phyloP scores from a whole-genome alignment of 1,140 invertebrate genomes.

The Drosophila ironensis region DNA sequence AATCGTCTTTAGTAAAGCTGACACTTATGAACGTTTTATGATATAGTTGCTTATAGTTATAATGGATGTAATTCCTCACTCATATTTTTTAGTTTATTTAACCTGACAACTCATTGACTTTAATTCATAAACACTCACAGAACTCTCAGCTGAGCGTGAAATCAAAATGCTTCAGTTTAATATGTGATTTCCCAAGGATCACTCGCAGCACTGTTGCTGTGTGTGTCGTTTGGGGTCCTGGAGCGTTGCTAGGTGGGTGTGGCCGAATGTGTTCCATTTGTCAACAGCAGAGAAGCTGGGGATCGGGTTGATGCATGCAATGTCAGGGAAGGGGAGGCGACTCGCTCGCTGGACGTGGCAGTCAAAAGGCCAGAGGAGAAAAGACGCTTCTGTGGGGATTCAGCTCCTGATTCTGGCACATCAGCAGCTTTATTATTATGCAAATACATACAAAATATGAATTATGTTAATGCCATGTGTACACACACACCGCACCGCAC shows the following conservation, averaged over 20 bases:
- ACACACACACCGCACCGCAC: conserved; percentile 42
- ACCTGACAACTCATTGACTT: no score
- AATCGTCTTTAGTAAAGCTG: no score
- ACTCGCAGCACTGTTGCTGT: not conserved
- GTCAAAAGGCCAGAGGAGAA: conserved; percentile 54
- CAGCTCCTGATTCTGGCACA: conserved; percentile 60
- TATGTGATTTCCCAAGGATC: no score
- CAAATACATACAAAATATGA: conserved; percentile 75
- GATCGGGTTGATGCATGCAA: not conserved
- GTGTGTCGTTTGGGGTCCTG: conserved; percentile 2
- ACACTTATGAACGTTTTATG: no score
- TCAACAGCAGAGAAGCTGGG: conserved; percentile 60
- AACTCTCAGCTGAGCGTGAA: no score
- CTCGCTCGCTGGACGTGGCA: conserved; percentile 49
- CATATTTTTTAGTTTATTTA: no score
- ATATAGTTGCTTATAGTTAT: no score
- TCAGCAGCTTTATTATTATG: conserved; percentile 75
- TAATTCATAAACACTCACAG: no score
- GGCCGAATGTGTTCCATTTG: conserved; percentile 62
- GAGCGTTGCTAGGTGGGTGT: conserved; percentile 22
- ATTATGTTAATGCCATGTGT: conserved; percentile 70
- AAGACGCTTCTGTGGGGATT: conserved; percentile 25
- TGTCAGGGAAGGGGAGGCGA: not conserved
- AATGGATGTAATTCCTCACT: no score
- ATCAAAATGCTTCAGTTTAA: no score